Conservation (phyloP, 2,888 invertebrate species). For the Lucinisca nassula region DNA sequence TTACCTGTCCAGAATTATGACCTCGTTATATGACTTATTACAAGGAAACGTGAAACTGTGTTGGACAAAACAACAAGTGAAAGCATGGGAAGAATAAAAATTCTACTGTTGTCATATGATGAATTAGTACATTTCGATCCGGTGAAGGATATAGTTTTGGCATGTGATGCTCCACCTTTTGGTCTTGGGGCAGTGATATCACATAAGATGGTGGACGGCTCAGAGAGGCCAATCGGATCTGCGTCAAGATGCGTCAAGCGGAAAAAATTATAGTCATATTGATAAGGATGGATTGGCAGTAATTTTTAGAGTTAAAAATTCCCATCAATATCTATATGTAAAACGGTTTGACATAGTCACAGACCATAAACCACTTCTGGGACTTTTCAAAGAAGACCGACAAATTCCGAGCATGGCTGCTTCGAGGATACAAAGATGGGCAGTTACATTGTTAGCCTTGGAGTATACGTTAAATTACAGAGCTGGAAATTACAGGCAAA, state of each 20-base stretch:
- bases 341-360: conserved; percentile 54
- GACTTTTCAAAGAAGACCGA: conserved; percentile 24
- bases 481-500: conserved; percentile 17
- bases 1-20: conserved; percentile 66
- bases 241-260: too few species aligned
- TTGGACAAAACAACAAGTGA: conserved; percentile 43
- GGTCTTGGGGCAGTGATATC: too few species aligned
- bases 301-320: conserved; percentile 68
- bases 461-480: conserved; percentile 43
- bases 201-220: too few species aligned
- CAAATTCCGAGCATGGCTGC: conserved; percentile 36
- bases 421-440: conserved; percentile 60
- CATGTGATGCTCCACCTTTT: too few species aligned
- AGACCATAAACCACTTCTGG: conserved; percentile 48
- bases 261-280: conserved; percentile 70
- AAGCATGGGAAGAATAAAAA: conserved; percentile 71
- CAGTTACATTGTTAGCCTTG: conserved; percentile 41
- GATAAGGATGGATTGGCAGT: conserved; percentile 75
- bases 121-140: conserved; percentile 84
- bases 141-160: too few species aligned
- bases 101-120: conserved; percentile 41
- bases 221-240: too few species aligned
- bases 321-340: conserved; percentile 72
- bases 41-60: conserved; percentile 61
- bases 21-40: conserved; percentile 76